Evolutionary conservation across 1,140 invertebrate species (phyloP).

Genomic region (Bilobella aurantiaca): DNA sequence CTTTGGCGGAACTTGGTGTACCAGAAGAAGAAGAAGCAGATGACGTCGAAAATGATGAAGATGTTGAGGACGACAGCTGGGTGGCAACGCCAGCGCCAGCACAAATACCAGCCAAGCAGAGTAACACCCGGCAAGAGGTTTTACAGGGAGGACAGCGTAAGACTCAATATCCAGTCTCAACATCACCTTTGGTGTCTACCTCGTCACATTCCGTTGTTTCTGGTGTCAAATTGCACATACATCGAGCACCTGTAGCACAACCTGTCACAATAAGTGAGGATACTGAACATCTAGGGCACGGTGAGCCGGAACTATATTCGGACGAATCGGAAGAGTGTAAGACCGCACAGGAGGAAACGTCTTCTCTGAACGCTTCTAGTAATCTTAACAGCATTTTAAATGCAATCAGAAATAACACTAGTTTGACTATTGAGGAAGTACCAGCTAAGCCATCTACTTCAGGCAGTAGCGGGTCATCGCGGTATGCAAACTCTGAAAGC

Average conservation of each 20-base stretch:
- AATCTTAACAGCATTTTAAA: background rate
- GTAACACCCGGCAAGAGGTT: background rate
- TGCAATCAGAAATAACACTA: constrained; percentile 8
- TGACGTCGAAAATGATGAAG: constrained; percentile 13
- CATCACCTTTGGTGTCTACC: background rate
- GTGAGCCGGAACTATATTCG: too few species aligned
- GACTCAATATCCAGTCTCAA: background rate
- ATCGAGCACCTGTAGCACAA: background rate
- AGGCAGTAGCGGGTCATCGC: background rate
- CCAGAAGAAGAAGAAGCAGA: constrained; percentile 16
- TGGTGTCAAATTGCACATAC: background rate
- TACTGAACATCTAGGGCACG: background rate
- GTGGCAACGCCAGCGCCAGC: too few species aligned
- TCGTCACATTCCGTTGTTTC: background rate
- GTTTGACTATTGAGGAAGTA: constrained; percentile 9
- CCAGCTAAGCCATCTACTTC: constrained; percentile 1
- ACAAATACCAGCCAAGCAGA: too few species aligned
- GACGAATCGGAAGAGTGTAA: constrained; percentile 6
- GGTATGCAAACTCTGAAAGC: too few species aligned
- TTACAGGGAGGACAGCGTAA: background rate
- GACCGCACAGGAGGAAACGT: too few species aligned
- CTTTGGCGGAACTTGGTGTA: constrained; percentile 22
- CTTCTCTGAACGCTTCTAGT: too few species aligned
- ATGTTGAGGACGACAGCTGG: constrained; percentile 25
- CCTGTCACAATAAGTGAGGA: background rate